Percentiles rank a stretch among this genome's conserved stretches.
phyloP scores from a whole-genome alignment of 2,888 invertebrate genomes.

The Lasioglossum pauxillum region DNA sequence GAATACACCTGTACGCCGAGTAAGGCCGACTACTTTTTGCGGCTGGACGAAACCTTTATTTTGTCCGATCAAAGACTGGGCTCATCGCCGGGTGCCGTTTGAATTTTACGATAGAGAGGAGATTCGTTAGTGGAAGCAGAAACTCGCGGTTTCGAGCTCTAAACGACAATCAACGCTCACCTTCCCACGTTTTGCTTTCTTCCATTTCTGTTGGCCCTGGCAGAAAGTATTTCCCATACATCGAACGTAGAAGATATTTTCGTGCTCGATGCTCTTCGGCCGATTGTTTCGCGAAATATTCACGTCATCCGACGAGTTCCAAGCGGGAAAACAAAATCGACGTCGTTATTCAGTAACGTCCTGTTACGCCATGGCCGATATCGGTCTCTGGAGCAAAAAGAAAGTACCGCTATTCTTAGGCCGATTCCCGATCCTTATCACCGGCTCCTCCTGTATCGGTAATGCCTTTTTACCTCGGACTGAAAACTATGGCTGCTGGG shows the following conservation, averaged over 20 bases:
- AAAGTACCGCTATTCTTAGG: conserved; percentile 80
- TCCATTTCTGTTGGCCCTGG: not conserved
- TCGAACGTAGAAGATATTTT: not conserved
- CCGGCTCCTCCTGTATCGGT: conserved; percentile 72
- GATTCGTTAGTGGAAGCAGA: conserved; percentile 30
- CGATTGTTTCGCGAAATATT: not conserved
- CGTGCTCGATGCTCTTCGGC: too few species aligned
- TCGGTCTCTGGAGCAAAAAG: conserved; percentile 69
- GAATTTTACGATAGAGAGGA: conserved; percentile 31
- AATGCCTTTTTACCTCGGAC: conserved; percentile 71
- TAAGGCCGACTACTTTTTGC: conserved; percentile 60
- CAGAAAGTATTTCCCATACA: not conserved
- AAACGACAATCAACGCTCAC: not conserved
- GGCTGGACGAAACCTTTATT: conserved; percentile 39
- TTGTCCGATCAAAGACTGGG: conserved; percentile 44
- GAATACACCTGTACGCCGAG: conserved; percentile 53
- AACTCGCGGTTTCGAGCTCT: not conserved
- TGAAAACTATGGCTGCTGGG: conserved; percentile 50
- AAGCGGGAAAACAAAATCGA: conserved; percentile 44
- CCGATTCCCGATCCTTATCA: conserved; percentile 66
- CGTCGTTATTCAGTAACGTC: conserved; percentile 29
- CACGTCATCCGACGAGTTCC: not conserved
- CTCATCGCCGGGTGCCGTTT: conserved; percentile 30
- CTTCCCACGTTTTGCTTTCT: not conserved
- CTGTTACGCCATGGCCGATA: conserved; percentile 33